These are phyloP conservation scores for Nemurella pictetii DNA, from an alignment of 2,888 invertebrate species.

Conservation along the genomic window DNA sequence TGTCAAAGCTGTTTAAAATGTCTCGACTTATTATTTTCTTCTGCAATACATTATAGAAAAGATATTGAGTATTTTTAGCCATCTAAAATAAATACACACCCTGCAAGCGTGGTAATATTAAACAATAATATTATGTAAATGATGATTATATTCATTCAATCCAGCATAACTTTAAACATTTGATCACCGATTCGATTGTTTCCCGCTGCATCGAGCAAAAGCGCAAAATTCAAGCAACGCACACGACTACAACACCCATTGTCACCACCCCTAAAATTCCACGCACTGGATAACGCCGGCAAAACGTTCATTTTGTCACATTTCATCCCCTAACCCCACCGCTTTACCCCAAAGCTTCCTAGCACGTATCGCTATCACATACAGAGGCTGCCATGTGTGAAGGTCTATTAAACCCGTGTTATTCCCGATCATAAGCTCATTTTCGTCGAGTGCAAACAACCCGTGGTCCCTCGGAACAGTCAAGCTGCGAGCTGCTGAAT, in stretches of 20 bases:
- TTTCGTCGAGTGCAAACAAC: neutral
- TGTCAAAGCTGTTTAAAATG: too few relatives aligned
- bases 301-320: neutral
- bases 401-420: neutral
- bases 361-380: neutral
- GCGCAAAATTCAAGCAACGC: neutral
- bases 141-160: too few relatives aligned
- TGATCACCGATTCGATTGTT: too few relatives aligned
- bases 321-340: neutral
- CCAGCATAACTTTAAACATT: too few relatives aligned
- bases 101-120: too few relatives aligned
- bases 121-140: too few relatives aligned
- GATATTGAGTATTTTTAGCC: too few relatives aligned
- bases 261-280: neutral
- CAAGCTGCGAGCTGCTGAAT: neutral
- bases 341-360: neutral
- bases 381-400: neutral
- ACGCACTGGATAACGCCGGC: neutral
- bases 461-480: neutral
- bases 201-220: too few relatives aligned
- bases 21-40: too few relatives aligned
- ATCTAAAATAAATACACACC: too few relatives aligned
- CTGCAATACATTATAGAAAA: too few relatives aligned
- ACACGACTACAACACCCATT: neutral
- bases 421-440: neutral